phyloP scores from a whole-genome alignment of 2,888 invertebrate genomes.

The Sminthurides aquaticus region DNA sequence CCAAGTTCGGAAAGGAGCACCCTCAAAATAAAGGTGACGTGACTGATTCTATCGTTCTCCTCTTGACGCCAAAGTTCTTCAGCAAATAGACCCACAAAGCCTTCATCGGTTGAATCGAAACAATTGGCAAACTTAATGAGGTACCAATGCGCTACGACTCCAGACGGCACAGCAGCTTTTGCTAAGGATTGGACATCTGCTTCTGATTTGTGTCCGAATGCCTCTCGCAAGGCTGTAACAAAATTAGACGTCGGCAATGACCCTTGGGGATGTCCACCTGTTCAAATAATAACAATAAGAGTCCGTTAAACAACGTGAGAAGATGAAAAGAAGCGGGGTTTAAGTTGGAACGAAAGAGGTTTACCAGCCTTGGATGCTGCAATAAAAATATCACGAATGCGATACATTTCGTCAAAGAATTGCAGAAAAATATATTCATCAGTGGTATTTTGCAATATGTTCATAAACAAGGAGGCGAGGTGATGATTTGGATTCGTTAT shows the following conservation, averaged over 20 bases:
- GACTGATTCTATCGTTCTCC: conserved; percentile 15
- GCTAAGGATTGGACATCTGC: conserved; percentile 13
- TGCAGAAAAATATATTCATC: conserved; percentile 20
- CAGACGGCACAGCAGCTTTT: conserved; percentile 16
- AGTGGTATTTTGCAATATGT: conserved; percentile 11
- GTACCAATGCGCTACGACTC: conserved; percentile 16
- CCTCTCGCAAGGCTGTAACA: conserved; percentile 1
- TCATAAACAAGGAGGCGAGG: conserved; percentile 15
- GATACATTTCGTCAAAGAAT: neutral
- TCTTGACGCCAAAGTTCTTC: conserved; percentile 19
- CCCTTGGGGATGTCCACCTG: conserved; percentile 5
- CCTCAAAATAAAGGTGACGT: conserved; percentile 15
- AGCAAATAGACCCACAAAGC: conserved; percentile 19
- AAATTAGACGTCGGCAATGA: conserved; percentile 7
- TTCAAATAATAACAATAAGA: neutral
- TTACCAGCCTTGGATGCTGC: neutral
- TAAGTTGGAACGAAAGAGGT: too few species aligned
- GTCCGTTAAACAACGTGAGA: neutral
- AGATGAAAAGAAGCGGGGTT: too few species aligned
- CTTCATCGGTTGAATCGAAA: conserved; percentile 25
- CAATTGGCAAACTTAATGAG: conserved; percentile 12
- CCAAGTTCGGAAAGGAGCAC: conserved; percentile 21
- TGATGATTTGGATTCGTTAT: neutral
- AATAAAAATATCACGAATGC: neutral
- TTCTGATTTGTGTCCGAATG: conserved; percentile 14